Base-by-base conservation (phyloP, 1,140 invertebrate species). In the Ceratoteleas bidentatus region DNA sequence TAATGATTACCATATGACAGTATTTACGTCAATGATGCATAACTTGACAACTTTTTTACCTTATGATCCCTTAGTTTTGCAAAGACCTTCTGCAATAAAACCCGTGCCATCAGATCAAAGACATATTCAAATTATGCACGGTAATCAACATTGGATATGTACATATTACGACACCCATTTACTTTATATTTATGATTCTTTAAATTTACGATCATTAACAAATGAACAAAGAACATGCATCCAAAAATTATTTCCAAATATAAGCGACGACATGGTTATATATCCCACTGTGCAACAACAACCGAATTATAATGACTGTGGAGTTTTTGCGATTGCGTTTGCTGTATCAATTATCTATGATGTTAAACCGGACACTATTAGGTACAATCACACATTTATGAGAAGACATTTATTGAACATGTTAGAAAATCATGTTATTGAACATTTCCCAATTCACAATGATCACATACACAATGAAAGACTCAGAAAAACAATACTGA, bases 111-210 rank as follows among this genome's bases (percentile, higher is more conserved):
- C 6, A 32, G 38, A 47, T 8, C n/a, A 58, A 57, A 10, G 16
- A 13, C 54, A 69, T 40, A 38, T 69, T 36, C 65, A 57, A 58
- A 69, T 57, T 10, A 57, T 69, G 40, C 65, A 69, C 15, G 65
- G 65, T 56, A 11, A 0, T 16, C 57, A 69, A 57, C 66, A 70
- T 14, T 70, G 66, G 45, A 70, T 70, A 11, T 70, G 66, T 60
- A 70, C 66, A 6, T 14, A n/a, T n/a, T n/a, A n/a, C n/a, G n/a
- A n/a, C n/a, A n/a, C n/a, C n/a, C n/a, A n/a, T n/a, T n/a, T n/a
- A n/a, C n/a, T n/a, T n/a, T n/a, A n/a, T n/a, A n/a, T n/a, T n/a
- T n/a, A n/a, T n/a, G n/a, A n/a, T n/a, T n/a, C n/a, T n/a, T n/a
- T n/a, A n/a, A n/a, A n/a, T n/a, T n/a, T n/a, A n/a, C n/a, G n/a